Base-by-base conservation (phyloP, 2,797 vertebrate species). In the Takifugu rubripes region DNA sequence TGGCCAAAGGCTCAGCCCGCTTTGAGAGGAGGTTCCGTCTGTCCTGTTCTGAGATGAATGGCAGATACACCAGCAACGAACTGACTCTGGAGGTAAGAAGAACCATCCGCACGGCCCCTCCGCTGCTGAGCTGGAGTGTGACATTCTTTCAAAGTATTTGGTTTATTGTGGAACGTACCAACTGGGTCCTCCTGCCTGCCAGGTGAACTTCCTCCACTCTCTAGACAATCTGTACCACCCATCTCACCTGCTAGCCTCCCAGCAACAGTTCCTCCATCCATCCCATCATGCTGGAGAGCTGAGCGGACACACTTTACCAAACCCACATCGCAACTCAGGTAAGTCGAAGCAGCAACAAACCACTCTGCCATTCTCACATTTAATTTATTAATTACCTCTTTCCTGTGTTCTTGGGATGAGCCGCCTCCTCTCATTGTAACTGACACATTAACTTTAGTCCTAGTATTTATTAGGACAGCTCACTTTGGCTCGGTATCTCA, bases 41-140 rank as follows among this genome's bases (percentile, higher is more conserved):
- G 56, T 98, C 95, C 70, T 99, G 97, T 90, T 97, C 95, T 0
- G 97, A 99, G 88, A 98, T 99, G 96, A 99, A 98, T 0, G 96
- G 96, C 42, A 94, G 96, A 66, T 99, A 98, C 86, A 96, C 96
- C 68, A 99, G 96, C 89, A 99, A 99, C 0, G 96, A 98, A 72
- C 90, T 99, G 74, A 93, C 94, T 8, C 92, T 98, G 31, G 96
- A 98, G 95, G 96, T 97, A 90, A 68, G 40, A n/a, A 26, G 49
- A 51, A 33, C 31, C 44, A 66, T 69, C 56, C 54, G 61, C 16
- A 6, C 1, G 12, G 52, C 51, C 26, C 11, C 40, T 25, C 5
- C 42, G 1, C 1, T 16, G 9, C 27, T 40, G 25, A 56, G n/a
- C 51, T 47, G 9, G 49, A 61, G 15, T n/a, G 12, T 45, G 7